A percentile compares a stretch with the other conserved stretches of the same genome.
Conservation (phyloP, 2,888 invertebrate species). For the Drosophila neutralis region DNA sequence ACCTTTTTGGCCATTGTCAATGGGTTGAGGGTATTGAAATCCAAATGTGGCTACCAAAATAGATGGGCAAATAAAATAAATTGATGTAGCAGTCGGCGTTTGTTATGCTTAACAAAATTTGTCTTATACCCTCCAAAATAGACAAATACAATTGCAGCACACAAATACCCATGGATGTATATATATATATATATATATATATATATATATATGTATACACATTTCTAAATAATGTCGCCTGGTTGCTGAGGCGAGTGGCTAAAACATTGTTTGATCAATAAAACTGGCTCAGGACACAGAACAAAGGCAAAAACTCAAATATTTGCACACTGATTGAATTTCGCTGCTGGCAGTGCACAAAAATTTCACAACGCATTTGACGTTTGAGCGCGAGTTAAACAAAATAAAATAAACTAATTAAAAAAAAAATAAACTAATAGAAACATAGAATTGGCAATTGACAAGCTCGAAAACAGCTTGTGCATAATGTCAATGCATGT, state of each 20-base stretch:
- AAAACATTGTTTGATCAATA: conserved; percentile 78
- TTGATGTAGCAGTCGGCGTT: conserved; percentile 57
- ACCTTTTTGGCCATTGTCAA: background rate
- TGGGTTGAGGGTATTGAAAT: conserved; percentile 1
- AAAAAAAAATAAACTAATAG: background rate
- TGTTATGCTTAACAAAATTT: conserved; percentile 52
- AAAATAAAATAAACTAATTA: conserved; percentile 10
- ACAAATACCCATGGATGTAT: conserved; percentile 15
- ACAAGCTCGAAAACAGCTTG: conserved; percentile 23
- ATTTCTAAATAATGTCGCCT: conserved; percentile 59
- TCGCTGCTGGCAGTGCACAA: conserved; percentile 56
- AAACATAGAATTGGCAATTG: conserved; percentile 2
- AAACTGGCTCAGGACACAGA: conserved; percentile 35
- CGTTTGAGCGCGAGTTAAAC: conserved; percentile 45
- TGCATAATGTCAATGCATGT: conserved; percentile 41
- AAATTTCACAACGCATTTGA: conserved; percentile 53
- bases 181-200: background rate
- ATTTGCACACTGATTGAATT: conserved; percentile 64
- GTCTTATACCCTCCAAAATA: conserved; percentile 40
- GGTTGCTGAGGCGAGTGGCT: conserved; percentile 46
- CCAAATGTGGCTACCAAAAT: conserved; percentile 54
- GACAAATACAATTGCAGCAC: conserved; percentile 14
- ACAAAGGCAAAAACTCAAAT: conserved; percentile 40
- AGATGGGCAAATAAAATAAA: conserved; percentile 66
- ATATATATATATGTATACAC: conserved; percentile 7